Evolutionary conservation across 2,888 invertebrate species (phyloP), one percentile per base, ranked within the genome.

Genomic region (Dryobota labecula): DNA sequence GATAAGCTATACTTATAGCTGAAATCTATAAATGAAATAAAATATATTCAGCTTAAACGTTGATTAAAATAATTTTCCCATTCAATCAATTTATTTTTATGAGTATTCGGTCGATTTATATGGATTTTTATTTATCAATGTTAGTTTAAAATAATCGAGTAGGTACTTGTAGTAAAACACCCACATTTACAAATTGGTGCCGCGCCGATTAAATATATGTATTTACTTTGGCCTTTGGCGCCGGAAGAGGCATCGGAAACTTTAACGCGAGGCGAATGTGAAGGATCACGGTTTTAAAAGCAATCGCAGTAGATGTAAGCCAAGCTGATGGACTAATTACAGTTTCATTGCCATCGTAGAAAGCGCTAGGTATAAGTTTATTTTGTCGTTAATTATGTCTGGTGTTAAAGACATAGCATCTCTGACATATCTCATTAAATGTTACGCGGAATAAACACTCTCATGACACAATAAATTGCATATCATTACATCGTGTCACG

Each of bases 401-500:
- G 24, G 20, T 61, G 57, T n/a, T n/a, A 53, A 68, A 82, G 36
- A 45, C 20, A 13, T 15, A 57, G 15, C 27, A 27, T 78, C 57
- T 72, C 24, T 61, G 41, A 57, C 36, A 76, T n/a, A n/a, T 24
- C 30, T 61, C 56, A 66, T 62, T 70, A 82, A 85, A 84, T 77
- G 64, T 65, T 74, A 80, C 80, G 78, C 74, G 70, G 81, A 84
- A 83, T 78, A 73, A 65, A 71, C 66, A 82, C 51, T 51, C 24
- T 65, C 36, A 71, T 65, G 70, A 43, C 33, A 64, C 62, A 83
- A 84, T 70, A 89, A 86, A 90, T 87, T 86, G 82, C 82, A 84
- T 84, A 85, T 86, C 78, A 88, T 90, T 88, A 84, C 78, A 78
- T 78, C 69, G 36, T 84, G 87, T 88, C 88, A 91, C 86, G 84